Conservation (phyloP, 1,140 invertebrate genomes). For the Calosoma granatense region DNA sequence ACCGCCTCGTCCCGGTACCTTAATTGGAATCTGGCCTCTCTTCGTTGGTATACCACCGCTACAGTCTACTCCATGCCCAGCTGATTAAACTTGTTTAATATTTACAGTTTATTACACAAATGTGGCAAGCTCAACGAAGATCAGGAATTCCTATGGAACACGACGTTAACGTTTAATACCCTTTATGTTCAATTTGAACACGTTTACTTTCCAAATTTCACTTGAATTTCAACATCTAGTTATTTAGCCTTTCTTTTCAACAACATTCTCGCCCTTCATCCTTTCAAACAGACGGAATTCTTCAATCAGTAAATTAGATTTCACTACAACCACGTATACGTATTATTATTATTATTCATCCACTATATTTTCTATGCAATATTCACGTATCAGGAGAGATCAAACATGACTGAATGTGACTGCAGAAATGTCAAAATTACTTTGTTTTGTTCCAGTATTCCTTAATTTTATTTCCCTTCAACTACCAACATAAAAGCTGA, state of each 20-base stretch:
- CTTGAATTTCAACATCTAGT: not conserved
- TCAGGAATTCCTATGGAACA: not conserved
- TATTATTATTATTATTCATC: too few species aligned
- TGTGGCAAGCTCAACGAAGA: not conserved
- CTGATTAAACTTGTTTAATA: constrained; percentile 9
- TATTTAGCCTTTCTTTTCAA: not conserved
- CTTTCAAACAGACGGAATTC: too few species aligned
- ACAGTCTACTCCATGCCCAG: not conserved
- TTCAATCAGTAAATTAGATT: too few species aligned
- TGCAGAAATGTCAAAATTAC: too few species aligned
- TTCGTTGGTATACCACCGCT: not conserved
- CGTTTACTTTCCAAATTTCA: not conserved
- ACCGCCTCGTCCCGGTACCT: not conserved
- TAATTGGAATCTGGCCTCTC: not conserved
- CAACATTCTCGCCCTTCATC: too few species aligned
- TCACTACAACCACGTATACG: too few species aligned
- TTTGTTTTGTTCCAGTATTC: too few species aligned
- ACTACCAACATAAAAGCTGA: too few species aligned
- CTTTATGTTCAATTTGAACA: not conserved
- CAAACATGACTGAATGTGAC: too few species aligned
- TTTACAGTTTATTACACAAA: constrained; percentile 8
- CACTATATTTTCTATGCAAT: too few species aligned
- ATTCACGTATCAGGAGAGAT: too few species aligned
- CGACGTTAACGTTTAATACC: not conserved
- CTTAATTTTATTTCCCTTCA: too few species aligned